Evolutionary conservation across 2,113 vertebrate genomes (phyloP), one percentile per base, ranked within the genome.

Genomic region (Lasiurus borealis): DNA sequence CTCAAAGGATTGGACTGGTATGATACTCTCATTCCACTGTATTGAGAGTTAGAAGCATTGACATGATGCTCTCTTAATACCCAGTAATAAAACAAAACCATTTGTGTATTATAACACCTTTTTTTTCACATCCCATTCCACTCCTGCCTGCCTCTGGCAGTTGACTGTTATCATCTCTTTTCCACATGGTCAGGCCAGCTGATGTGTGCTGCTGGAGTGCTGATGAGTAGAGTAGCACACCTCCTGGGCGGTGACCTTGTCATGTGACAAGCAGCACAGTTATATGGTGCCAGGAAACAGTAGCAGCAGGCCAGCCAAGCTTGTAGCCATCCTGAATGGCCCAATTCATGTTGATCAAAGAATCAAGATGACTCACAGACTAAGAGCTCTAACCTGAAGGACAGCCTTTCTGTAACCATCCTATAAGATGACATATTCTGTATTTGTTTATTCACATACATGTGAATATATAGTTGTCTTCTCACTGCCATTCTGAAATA

Each of bases 161-260:
- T 76, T 66, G 72, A 25, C 46, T 73, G 10, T 40, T 59, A 12
- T 16, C 59, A 46, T 48, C n/a, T 62, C 44, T 90, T 27, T 73
- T n/a, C 14, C 15, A 57, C 59, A 12, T 0, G 4, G 19, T 54
- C 57, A 81, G 36, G 48, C 34, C 27, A 95, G 76, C 48, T 83
- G 48, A 82, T 69, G 21, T 27, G 27, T 25, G 40, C 12, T 77
- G 66, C 64, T 52, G 91, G 66, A 62, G 85, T 77, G 85, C 76
- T 40, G 46, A 82, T 18, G 78, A 90, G 40, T 62, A 50, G 34
- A 21, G n/a, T 34, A 85, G 36, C 31, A 18, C 62, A 75, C 71
- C 19, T 95, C 40, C 85, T 94, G 64, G 90, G 83, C n/a, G 27
- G n/a, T 77, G 48, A 73, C 72, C 31, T 92, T 95, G 91, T 85